A percentile compares a stretch with the other conserved stretches of the same genome.
phyloP scores from a whole-genome alignment of 2,113 vertebrate genomes.

The Oenanthe melanoleuca region DNA sequence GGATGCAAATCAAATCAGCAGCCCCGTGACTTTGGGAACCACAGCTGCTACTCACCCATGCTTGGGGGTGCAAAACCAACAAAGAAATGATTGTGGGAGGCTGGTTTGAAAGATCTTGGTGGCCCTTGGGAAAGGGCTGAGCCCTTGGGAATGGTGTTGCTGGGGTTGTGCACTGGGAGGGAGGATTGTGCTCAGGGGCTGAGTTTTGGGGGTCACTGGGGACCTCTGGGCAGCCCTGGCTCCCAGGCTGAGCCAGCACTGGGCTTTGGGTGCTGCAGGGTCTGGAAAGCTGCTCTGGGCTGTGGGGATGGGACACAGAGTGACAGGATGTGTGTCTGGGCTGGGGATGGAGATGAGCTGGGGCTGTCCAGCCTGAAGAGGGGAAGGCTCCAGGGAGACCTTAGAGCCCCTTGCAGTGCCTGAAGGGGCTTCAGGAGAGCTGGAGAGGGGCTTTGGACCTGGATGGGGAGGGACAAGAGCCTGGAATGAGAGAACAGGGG shows the following conservation, averaged over 20 bases:
- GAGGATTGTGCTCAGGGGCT: not conserved
- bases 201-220: fast-evolving
- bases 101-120: not conserved
- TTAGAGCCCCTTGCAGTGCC: not conserved
- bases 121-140: not conserved
- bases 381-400: not conserved
- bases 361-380: not conserved
- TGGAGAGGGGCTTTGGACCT: not conserved
- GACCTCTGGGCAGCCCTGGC: fast-evolving
- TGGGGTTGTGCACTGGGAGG: fast-evolving
- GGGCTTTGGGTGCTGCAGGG: not conserved
- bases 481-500: not conserved
- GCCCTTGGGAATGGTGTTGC: fast-evolving
- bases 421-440: not conserved
- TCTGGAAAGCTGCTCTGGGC: not conserved
- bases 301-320: not conserved
- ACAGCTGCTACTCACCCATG: not conserved
- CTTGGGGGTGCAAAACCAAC: not conserved
- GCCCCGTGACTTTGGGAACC: not conserved
- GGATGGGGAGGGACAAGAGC: not conserved
- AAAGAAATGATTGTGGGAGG: not conserved
- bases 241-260: not conserved
- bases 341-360: not conserved
- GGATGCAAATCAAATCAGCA: not conserved
- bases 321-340: fast-evolving